Percentiles rank a stretch among this genome's conserved stretches.
phyloP scores from a whole-genome alignment of 2,888 invertebrate genomes.

The Caradrina kadenii region DNA sequence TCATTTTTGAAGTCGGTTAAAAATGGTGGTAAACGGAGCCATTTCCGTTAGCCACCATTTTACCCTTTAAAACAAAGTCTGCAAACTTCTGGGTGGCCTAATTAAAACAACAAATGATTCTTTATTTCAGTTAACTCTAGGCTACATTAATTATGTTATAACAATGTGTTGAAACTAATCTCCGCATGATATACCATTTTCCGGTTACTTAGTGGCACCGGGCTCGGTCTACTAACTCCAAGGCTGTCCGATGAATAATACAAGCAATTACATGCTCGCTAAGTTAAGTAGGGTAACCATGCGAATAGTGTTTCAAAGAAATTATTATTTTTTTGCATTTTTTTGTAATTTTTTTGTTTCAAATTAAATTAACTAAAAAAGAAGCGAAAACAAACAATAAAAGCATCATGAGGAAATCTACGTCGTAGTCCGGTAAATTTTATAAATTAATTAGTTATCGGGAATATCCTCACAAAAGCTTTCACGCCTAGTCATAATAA shows the following conservation, averaged over 20 bases:
- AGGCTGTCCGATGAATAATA: constrained; percentile 59
- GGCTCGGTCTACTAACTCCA: constrained; percentile 65
- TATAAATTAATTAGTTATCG: no score
- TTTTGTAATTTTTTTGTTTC: no score
- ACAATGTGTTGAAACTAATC: constrained; percentile 52
- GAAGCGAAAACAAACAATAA: no score
- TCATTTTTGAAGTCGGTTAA: no score
- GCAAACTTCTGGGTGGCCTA: constrained; percentile 6
- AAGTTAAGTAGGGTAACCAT: constrained; percentile 46
- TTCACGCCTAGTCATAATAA: no score
- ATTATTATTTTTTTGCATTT: not conserved
- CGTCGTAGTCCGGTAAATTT: no score
- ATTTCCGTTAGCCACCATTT: no score
- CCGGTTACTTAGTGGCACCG: constrained; percentile 52
- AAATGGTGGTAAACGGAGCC: no score
- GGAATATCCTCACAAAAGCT: no score
- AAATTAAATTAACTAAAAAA: no score
- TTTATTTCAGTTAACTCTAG: constrained; percentile 10
- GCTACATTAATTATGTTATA: constrained; percentile 39
- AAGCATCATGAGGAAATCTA: no score
- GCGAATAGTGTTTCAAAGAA: not conserved
- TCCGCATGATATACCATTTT: constrained; percentile 54
- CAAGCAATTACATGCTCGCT: constrained; percentile 46
- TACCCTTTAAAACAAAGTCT: not conserved
- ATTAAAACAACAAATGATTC: constrained; percentile 1